Base-by-base conservation (phyloP, 2,113 vertebrate species). In the Psophia crepitans region DNA sequence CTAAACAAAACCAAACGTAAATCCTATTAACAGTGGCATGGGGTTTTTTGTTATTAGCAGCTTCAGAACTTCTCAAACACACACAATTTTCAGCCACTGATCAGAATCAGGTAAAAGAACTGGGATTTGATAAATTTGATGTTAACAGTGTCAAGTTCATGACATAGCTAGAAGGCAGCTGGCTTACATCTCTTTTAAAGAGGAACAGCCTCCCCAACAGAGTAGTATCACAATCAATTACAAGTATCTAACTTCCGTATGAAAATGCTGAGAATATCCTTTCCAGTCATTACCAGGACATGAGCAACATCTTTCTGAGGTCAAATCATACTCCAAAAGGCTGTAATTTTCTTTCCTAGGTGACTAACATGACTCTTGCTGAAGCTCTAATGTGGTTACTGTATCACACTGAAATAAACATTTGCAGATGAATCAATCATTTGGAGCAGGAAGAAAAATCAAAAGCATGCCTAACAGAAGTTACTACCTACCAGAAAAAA, bases 381-480 rank as follows among this genome's bases (percentile, higher is more conserved):
- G 39, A 85, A 91, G 24, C 17, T 74, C 37, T 79, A 43, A 70
- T 8, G 7, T 12, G 28, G 30, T 46, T 69, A 68, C 56, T 60
- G 16, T 0, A 84, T 32, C 44, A 88, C 65, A 41, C 12, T 28
- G 39, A 80, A 95, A 68, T 37, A 37, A 54, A 89, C n/a, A 35
- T 43, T 28, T 43, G 79, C 15, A 33, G 57, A 54, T 35, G 0
- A 44, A 71, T 58, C 26, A 44, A 71, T 58, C 26, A 81, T 51
- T 3, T 7, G 2, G 1, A 32, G 30, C 27, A 14, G 10, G 3
- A 1, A 20, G 8, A 49, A 44, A 43, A 63, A 46, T 26, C 7
- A 65, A 85, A 92, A 70, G 27, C 16, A 32, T 28, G 4, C 17
- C n/a, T 65, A 71, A 64, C 5, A 74, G 18, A 90, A 87, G 28